Conservation (phyloP, 2,113 vertebrate species). For the Prolemur simus region DNA sequence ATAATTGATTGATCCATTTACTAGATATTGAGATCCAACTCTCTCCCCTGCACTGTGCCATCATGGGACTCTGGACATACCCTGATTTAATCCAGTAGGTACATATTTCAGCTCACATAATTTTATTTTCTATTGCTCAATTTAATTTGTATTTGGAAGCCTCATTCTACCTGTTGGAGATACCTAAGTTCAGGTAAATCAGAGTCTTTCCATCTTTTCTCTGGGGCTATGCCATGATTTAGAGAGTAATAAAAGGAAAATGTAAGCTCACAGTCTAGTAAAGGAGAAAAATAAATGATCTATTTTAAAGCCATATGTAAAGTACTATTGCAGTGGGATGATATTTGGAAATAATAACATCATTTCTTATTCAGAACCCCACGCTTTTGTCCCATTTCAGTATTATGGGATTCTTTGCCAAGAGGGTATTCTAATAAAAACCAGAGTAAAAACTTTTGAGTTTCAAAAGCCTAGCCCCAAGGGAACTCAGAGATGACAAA, state of each 20-base stretch:
- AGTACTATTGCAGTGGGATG: not conserved
- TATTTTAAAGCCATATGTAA: not conserved
- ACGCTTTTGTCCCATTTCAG: not conserved
- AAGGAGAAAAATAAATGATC: not conserved
- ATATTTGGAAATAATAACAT: not conserved
- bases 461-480: slow-evolving; percentile 3
- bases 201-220: not conserved
- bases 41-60: not conserved
- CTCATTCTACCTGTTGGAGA: not conserved
- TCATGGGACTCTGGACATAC: not conserved
- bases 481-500: not conserved
- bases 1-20: not conserved
- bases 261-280: not conserved
- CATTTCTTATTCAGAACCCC: not conserved
- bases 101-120: not conserved
- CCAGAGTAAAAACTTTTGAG: not conserved
- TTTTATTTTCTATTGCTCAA: not conserved
- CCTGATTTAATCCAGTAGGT: not conserved
- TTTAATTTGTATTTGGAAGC: not conserved
- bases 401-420: not conserved
- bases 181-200: not conserved
- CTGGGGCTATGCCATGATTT: not conserved
- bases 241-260: not conserved
- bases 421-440: not conserved
- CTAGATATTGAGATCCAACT: not conserved